Base-by-base conservation (phyloP, 2,113 vertebrate species). In the Periophthalmus modestus region DNA sequence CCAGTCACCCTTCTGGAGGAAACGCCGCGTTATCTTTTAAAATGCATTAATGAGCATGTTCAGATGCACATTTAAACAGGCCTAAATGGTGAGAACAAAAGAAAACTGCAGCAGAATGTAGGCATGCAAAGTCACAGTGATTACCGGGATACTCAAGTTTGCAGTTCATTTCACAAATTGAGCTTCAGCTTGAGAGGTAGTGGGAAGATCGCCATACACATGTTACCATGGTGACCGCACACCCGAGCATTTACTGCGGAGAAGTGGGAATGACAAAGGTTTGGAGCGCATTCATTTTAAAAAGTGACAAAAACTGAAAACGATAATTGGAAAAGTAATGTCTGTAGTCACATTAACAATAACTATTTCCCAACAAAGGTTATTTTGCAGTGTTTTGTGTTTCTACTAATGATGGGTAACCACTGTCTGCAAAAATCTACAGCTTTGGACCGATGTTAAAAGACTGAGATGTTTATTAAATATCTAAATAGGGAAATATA, bases 181-280 rank as follows among this genome's bases (percentile, higher is more conserved):
- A 79, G 68, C 74, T 79, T 39, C 52, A 66, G 68, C 72, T 80
- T 78, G 24, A 68, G 81, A 61, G 79, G 72, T 83, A 33, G 13
- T 15, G 28, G 36, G 33, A 23, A 36, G 28, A 19, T 34, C 5
- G 23, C 59, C 47, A 65, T 71, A 68, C 34, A 68, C 74, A 66
- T 87, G 90, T 91, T 90, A 58, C 86, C 82, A 85, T 88, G 73
- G 89, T 84, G 80, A 90, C 74, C 28, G 66, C 69, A 82, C 61
- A 88, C 87, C 80, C 65, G 73, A 47, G 76, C 14, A 72, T 72
- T 54, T 33, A 50, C 79, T 48, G 63, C 73, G 73, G 74, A 36
- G 61, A 82, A 85, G 68, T 81, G 75, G 82, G 78, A 75, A 82
- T 65, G 71, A 34, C n/a, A 47, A 66, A 61, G 55, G 19, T 79